Evolutionary conservation across 2,888 invertebrate genomes (phyloP), one percentile per base, ranked within the genome.

Genomic region (Sphaeridia pumilis): DNA sequence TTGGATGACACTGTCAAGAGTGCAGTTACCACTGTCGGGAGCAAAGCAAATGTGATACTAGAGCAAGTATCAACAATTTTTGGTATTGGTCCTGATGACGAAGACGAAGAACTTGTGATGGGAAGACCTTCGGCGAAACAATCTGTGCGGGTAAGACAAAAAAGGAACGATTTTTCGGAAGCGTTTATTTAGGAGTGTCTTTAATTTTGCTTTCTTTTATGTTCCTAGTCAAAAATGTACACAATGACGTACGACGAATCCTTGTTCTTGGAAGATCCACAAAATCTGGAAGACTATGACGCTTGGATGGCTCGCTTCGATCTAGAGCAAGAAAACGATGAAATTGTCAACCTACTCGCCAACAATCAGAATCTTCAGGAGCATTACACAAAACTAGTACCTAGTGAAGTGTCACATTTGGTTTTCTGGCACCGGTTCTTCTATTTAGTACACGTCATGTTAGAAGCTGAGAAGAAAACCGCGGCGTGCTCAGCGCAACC

Each of bases 361-460:
- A 57, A 58, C 12, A 63, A 65, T 46, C 59, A 60, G 5, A 56
- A 60, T 46, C 57, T 65, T 38, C 63, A 61, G 49, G 55, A 63
- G 2, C 58, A 58, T 41, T 63, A 65, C 45, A 59, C 59, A 24
- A 58, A 58, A 34, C 36, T 65, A 20, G 65, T 65, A 49, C 65
- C 65, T 21, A 57, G 60, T 21, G 62, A 62, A 58, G 62, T 63
- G 24, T 60, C 60, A 20, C 61, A 63, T 47, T 45, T 60, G 28
- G 56, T 62, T 17, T 65, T 65, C 49, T 65, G 65, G 65, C 62
- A 63, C 50, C 56, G 65, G 20, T 65, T 60, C 47, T 65, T 60
- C 47, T 65, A 57, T 42, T 58, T 58, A 26, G 57, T 63, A 10
- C 56, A 63, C 41, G 46, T 60, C 24, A 58, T 61, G 22, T 10